Evolutionary conservation across 2,113 vertebrate genomes (phyloP), one percentile per base, ranked within the genome.

Genomic region (Asarcornis scutulata): DNA sequence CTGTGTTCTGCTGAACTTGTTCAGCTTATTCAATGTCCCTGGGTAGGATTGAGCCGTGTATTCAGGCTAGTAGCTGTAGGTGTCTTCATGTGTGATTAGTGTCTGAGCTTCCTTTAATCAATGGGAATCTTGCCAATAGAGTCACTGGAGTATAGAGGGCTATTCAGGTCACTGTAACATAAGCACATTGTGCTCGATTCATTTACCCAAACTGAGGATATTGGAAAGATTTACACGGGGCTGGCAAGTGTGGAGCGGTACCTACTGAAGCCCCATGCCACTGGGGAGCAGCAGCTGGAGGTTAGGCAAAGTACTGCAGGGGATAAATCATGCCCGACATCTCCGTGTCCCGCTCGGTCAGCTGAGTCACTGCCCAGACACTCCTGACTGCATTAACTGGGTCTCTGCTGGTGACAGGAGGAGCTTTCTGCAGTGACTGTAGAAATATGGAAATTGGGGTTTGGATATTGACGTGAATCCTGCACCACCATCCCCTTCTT

Each of bases 31-130:
- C 89, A 44, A 60, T 91, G 29, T 63, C 14, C 73, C 26, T 66
- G 55, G 59, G 13, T 95, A 85, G 83, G 59, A 73, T 8, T 86
- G 91, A 80, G 59, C 85, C 88, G 9, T 31, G 68, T 55, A 83
- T 91, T 88, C 79, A 50, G 55, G 59, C 79, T 83, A 77, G 64
- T 73, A 66, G 85, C 53, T 90, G 44, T 71, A 89, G 88, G 55
- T 88, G 56, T 94, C 86, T 93, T 79, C 75, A 12, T 80, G 25
- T 73, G 63, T 83, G 67, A 83, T 93, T 90, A 86, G 85, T 77
- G n/a, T 71, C 40, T 93, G 80, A 95, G 83, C 88, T 93, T 87
- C 58, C 58, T 91, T 91, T 89, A 89, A 72, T 92, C 9, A 3
- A 31, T 76, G 50, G 74, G 88, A 79, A 76, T 83, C 58, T 91